Percentiles rank a stretch among this genome's conserved stretches.
Conservation (phyloP, 2,113 vertebrate genomes). For the Scomber colias region DNA sequence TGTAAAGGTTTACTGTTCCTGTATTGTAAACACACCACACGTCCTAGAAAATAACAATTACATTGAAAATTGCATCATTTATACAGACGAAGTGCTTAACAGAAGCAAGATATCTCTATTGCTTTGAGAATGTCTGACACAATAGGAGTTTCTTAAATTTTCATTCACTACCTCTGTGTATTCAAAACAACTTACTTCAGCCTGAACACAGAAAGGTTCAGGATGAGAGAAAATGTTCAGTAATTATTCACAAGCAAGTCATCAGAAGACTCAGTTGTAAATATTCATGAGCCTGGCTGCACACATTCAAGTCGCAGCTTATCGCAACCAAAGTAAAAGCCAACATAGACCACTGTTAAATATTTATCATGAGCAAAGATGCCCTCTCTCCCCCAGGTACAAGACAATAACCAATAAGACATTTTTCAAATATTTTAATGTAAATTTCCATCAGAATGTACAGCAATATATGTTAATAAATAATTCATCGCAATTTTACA, state of each 20-base stretch:
- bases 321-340: not conserved
- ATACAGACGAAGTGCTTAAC: too few species aligned
- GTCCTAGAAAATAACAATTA: not conserved
- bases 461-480: slow-evolving; percentile 82
- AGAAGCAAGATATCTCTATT: too few species aligned
- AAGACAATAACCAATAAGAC: slow-evolving; percentile 19
- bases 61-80: not conserved
- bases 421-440: slow-evolving; percentile 82
- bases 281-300: not conserved
- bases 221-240: not conserved
- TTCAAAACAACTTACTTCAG: too few species aligned
- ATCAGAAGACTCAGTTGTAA: not conserved
- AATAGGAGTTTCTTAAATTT: too few species aligned
- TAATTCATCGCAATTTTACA: slow-evolving; percentile 80
- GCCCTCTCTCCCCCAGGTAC: not conserved
- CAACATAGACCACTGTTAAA: not conserved
- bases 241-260: not conserved
- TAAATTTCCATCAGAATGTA: slow-evolving; percentile 79
- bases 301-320: not conserved
- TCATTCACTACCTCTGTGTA: too few species aligned
- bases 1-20: not conserved
- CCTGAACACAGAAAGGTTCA: not conserved
- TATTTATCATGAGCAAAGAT: slow-evolving; percentile 17
- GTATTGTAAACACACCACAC: not conserved
- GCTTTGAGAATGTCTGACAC: too few species aligned